Conservation (phyloP, 2,113 vertebrate genomes). For the Heptranchias perlo region DNA sequence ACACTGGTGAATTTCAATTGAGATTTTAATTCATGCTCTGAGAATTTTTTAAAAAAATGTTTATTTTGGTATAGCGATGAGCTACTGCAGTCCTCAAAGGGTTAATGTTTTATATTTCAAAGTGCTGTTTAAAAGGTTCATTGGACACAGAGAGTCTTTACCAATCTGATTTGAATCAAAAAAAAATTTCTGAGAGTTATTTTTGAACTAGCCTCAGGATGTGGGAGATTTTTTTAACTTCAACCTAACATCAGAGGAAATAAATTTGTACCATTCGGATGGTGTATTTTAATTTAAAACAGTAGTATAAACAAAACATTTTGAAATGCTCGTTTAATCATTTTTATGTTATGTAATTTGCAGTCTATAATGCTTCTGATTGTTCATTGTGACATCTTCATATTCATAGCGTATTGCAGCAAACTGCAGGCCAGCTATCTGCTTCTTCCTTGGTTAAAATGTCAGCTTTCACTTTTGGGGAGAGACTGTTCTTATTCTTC, state of each 20-base stretch:
- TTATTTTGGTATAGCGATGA: not conserved
- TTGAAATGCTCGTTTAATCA: not conserved
- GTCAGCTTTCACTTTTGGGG: not conserved
- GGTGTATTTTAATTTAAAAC: constrained; percentile 30
- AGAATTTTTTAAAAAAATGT: not conserved
- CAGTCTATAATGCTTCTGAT: not conserved
- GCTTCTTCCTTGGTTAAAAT: not conserved
- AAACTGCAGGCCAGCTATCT: no score
- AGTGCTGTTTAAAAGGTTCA: not conserved
- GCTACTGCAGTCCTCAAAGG: not conserved
- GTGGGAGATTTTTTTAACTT: constrained; percentile 31
- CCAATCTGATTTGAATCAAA: constrained; percentile 29
- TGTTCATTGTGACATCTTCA: no score
- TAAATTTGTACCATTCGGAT: constrained; percentile 18
- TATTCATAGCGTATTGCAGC: no score
- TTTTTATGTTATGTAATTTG: not conserved
- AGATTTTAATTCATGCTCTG: not conserved
- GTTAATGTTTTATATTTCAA: not conserved
- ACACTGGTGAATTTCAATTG: not conserved
- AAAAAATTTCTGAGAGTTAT: not conserved
- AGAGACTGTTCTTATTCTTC: not conserved
- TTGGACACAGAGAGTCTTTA: not conserved
- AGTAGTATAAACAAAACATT: constrained; percentile 16
- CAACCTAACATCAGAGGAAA: constrained; percentile 18
- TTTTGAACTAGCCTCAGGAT: constrained; percentile 33